phyloP scores from a whole-genome alignment of 2,888 invertebrate species.

The Machimus atricapillus region DNA sequence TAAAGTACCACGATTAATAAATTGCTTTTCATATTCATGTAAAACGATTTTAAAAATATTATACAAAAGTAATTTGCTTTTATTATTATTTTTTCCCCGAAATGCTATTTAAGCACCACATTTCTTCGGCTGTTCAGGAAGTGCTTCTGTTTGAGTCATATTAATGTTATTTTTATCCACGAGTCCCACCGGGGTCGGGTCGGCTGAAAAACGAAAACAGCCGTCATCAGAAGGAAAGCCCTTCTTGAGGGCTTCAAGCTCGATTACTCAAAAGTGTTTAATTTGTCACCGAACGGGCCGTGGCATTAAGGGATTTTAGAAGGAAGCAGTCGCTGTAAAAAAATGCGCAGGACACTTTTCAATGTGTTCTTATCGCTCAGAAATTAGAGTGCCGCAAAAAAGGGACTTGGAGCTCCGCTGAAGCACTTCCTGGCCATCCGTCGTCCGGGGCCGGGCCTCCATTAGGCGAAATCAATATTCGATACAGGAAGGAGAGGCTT shows the following conservation, averaged over 20 bases:
- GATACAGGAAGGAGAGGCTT: constrained; percentile 1
- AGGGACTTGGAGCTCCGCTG: neutral
- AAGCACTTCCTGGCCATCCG: neutral
- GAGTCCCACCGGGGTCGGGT: neutral
- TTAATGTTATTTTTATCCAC: neutral
- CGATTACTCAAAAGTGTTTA: constrained; percentile 34
- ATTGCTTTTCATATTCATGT: no score
- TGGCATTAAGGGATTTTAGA: neutral
- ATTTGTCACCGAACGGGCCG: constrained; percentile 23
- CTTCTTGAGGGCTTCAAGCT: neutral
- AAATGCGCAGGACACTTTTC: constrained; percentile 14
- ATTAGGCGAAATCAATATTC: constrained; percentile 38
- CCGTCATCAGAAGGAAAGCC: neutral
- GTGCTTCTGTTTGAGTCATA: neutral
- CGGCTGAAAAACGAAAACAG: neutral
- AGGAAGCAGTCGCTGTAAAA: neutral
- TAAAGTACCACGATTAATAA: no score
- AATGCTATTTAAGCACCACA: neutral
- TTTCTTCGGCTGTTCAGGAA: neutral
- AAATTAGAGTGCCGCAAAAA: neutral
- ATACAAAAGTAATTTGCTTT: no score
- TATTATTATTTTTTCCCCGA: neutral
- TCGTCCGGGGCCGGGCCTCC: neutral
- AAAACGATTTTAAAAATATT: no score
- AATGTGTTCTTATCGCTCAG: constrained; percentile 17